Evolutionary conservation across 2,797 vertebrate genomes (phyloP).

Genomic region (Myotis findleyi): DNA sequence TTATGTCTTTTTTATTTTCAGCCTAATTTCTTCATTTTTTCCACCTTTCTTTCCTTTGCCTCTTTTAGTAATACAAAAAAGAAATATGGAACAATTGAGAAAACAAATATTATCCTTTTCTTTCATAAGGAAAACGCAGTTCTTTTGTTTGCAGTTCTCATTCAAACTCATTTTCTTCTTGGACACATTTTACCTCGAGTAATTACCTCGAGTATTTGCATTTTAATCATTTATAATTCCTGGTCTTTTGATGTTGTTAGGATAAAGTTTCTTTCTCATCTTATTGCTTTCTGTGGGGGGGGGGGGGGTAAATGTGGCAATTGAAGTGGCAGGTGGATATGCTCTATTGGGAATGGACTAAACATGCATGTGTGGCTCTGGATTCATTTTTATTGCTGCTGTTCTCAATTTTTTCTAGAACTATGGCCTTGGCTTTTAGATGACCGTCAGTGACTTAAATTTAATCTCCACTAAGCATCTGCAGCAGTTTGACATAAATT

Average conservation of each 20-base stretch:
- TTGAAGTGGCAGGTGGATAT: not conserved
- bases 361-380: not conserved
- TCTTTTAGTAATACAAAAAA: slow-evolving; percentile 18
- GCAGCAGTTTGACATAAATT: not conserved
- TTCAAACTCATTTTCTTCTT: slow-evolving; percentile 24
- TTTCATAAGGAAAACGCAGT: not conserved
- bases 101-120: not conserved
- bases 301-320: not conserved
- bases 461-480: not conserved
- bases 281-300: not conserved
- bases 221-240: slow-evolving; percentile 50
- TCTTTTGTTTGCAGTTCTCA: not conserved
- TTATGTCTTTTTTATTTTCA: slow-evolving; percentile 21
- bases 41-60: not conserved
- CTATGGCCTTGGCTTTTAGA: slow-evolving; percentile 33
- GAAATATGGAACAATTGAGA: not conserved
- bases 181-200: not conserved
- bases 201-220: not conserved
- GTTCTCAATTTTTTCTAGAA: not conserved
- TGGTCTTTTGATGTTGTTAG: not conserved
- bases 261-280: slow-evolving; percentile 5
- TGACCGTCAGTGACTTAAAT: not conserved
- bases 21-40: not conserved
- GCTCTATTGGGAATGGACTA: not conserved
- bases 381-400: slow-evolving; percentile 28